These are phyloP conservation scores for Agriopis marginaria DNA, from an alignment of 2,888 invertebrate species.

Conservation along the genomic window DNA sequence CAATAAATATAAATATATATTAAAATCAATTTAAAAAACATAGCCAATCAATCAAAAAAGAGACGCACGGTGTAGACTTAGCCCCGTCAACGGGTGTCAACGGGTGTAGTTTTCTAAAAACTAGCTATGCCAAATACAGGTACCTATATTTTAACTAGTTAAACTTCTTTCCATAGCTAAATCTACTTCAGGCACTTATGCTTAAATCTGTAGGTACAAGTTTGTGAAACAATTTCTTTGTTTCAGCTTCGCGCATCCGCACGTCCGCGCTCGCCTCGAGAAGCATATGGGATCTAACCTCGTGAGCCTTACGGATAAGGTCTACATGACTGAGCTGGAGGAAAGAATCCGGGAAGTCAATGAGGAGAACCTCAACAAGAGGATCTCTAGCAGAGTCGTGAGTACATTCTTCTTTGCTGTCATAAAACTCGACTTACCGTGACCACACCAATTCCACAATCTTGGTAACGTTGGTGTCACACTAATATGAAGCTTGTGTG, in stretches of 20 bases:
- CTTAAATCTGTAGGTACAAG: background rate
- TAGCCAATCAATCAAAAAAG: too few relatives aligned
- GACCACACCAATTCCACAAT: too few relatives aligned
- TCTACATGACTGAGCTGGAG: slow-evolving; percentile 89
- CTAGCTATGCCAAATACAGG: too few relatives aligned
- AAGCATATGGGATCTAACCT: slow-evolving; percentile 90
- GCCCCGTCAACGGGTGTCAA: too few relatives aligned
- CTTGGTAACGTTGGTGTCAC: too few relatives aligned
- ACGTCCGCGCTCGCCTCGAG: slow-evolving; percentile 88
- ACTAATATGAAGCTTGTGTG: too few relatives aligned
- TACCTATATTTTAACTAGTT: too few relatives aligned
- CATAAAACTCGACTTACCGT: background rate
- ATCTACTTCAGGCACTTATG: too few relatives aligned
- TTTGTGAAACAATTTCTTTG: slow-evolving; percentile 13
- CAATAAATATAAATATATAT: too few relatives aligned
- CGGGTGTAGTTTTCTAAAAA: too few relatives aligned
- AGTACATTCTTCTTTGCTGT: slow-evolving; percentile 55
- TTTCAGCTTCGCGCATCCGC: slow-evolving; percentile 87
- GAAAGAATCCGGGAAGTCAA: slow-evolving; percentile 88
- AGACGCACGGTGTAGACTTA: too few relatives aligned
- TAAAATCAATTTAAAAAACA: too few relatives aligned
- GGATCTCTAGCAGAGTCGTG: slow-evolving; percentile 88
- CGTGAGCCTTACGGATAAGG: slow-evolving; percentile 89
- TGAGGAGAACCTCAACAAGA: slow-evolving; percentile 87
- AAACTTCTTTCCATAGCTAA: background rate